phyloP scores from a whole-genome alignment of 2,888 invertebrate species.

The Parthenolecanium corni region DNA sequence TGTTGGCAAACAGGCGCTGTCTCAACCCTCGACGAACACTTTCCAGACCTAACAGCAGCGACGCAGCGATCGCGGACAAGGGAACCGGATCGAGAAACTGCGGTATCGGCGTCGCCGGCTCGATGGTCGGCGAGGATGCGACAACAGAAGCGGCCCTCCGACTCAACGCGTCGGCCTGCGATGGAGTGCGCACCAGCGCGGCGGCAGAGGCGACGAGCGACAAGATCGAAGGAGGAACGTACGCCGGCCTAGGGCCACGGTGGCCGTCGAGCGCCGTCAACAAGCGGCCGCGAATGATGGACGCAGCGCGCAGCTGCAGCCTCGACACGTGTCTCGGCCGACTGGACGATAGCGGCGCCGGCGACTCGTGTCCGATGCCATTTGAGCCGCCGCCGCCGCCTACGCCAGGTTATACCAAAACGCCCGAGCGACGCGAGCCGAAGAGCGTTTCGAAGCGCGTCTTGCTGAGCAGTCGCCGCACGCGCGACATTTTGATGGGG shows the following conservation, averaged over 20 bases:
- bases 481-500: slow-evolving; percentile 38
- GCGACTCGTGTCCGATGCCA: not conserved
- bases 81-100: slow-evolving; percentile 6
- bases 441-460: slow-evolving; percentile 77
- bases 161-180: too few species aligned
- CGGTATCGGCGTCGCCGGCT: not conserved
- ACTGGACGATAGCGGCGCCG: slow-evolving; percentile 8
- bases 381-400: not conserved
- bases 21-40: too few species aligned
- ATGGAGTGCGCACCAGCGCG: too few species aligned
- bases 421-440: slow-evolving; percentile 63
- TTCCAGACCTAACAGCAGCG: too few species aligned
- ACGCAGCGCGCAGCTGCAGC: slow-evolving; percentile 73
- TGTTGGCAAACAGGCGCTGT: too few species aligned
- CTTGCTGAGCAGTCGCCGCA: slow-evolving; percentile 43
- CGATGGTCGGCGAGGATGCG: not conserved
- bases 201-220: too few species aligned
- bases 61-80: too few species aligned
- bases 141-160: too few species aligned
- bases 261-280: too few species aligned
- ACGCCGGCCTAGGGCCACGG: too few species aligned
- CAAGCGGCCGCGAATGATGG: too few species aligned
- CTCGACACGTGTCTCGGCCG: slow-evolving; percentile 47
- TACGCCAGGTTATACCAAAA: slow-evolving; percentile 63
- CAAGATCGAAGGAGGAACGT: too few species aligned